Conservation (phyloP, 2,888 invertebrate species). For the Flexamia atlantica region DNA sequence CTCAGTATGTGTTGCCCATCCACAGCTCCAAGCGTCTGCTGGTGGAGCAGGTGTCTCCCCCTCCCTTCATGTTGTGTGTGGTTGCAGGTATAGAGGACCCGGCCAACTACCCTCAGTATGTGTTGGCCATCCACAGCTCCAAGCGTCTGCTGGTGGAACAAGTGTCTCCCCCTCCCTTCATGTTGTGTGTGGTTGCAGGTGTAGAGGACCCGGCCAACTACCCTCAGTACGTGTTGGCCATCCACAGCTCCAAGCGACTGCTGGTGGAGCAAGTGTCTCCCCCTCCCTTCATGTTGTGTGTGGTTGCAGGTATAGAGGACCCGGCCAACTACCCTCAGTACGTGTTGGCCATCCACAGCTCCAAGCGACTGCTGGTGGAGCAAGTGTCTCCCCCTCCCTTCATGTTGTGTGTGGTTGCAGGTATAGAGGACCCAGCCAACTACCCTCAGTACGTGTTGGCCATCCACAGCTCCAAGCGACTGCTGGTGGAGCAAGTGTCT, state of each 20-base stretch:
- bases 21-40: slow-evolving; percentile 95
- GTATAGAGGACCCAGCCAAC: slow-evolving; percentile 73
- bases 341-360: slow-evolving; percentile 95
- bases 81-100: slow-evolving; percentile 84
- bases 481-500: too few relatives aligned
- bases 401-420: too few relatives aligned
- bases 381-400: slow-evolving; percentile 89
- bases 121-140: slow-evolving; percentile 95
- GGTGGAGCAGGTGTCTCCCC: slow-evolving; percentile 91
- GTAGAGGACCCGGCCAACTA: slow-evolving; percentile 88
- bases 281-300: slow-evolving; percentile 76
- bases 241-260: slow-evolving; percentile 95
- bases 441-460: slow-evolving; percentile 92
- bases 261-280: slow-evolving; percentile 93
- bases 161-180: too few relatives aligned
- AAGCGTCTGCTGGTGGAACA: too few relatives aligned
- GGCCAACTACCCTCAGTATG: slow-evolving; percentile 91
- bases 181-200: slow-evolving; percentile 78
- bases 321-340: slow-evolving; percentile 92
- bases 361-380: slow-evolving; percentile 92
- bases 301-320: slow-evolving; percentile 82
- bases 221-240: slow-evolving; percentile 94
- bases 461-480: slow-evolving; percentile 94
- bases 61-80: slow-evolving; percentile 83
- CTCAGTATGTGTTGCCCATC: slow-evolving; percentile 93